phyloP scores from a whole-genome alignment of 2,888 invertebrate species.

The Acleris literana region DNA sequence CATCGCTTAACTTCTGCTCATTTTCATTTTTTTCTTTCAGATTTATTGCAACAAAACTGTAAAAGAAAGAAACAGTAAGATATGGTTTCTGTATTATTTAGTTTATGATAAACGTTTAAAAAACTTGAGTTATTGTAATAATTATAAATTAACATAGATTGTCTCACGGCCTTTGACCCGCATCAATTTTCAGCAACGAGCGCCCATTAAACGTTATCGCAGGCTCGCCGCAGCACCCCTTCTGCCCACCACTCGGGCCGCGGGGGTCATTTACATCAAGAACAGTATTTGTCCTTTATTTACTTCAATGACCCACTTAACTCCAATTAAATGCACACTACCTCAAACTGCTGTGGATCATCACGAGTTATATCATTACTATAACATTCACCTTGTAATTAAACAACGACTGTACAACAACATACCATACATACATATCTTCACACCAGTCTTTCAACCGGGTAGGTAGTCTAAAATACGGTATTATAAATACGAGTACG shows the following conservation, averaged over 20 bases:
- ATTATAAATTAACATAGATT: slow-evolving; percentile 34
- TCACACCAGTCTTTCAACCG: too few relatives aligned
- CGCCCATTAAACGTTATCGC: slow-evolving; percentile 24
- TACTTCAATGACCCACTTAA: background rate
- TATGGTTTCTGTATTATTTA: background rate
- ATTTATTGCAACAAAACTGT: slow-evolving; percentile 1
- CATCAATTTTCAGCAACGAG: slow-evolving; percentile 45
- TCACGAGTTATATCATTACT: too few relatives aligned
- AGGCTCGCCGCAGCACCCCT: slow-evolving; percentile 18
- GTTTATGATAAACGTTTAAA: background rate
- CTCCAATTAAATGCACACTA: slow-evolving; percentile 1
- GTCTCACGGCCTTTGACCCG: slow-evolving; percentile 42
- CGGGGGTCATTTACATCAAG: slow-evolving; percentile 7
- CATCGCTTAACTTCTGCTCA: background rate
- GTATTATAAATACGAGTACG: too few relatives aligned
- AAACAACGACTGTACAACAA: too few relatives aligned
- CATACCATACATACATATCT: too few relatives aligned
- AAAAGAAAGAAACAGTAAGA: slow-evolving; percentile 1
- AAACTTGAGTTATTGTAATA: too few relatives aligned
- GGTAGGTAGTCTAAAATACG: too few relatives aligned
- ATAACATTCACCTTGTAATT: too few relatives aligned
- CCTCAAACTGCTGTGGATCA: background rate
- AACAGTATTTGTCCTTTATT: slow-evolving; percentile 10
- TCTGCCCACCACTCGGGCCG: slow-evolving; percentile 5
- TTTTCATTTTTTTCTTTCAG: background rate